Percentiles rank a stretch among this genome's conserved stretches.
Conservation (phyloP, 1,140 invertebrate genomes). For the Magallana ariakensis region DNA sequence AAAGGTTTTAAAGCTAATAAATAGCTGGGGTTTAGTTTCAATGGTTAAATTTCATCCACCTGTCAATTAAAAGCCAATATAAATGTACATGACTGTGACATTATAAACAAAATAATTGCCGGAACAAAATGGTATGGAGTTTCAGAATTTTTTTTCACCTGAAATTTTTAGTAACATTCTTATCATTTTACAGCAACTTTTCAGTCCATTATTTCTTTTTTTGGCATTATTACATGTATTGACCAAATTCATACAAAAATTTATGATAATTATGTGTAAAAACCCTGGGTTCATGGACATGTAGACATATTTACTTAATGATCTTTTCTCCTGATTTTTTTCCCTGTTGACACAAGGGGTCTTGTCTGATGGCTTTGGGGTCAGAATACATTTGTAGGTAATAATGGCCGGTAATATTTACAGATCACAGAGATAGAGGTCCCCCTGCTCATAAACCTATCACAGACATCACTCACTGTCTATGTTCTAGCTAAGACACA, state of each 20-base stretch:
- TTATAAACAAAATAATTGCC: no score
- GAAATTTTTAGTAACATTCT: no score
- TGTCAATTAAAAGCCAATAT: background rate
- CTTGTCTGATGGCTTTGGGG: background rate
- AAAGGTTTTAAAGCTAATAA: background rate
- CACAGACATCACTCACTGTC: background rate
- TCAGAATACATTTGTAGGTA: slow-evolving; percentile 19
- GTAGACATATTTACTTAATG: background rate
- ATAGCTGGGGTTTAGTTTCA: background rate
- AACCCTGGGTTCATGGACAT: background rate
- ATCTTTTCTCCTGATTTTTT: background rate
- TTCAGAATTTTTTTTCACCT: no score
- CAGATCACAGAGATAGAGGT: background rate
- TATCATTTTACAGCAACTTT: no score
- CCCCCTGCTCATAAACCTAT: background rate
- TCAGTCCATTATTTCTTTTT: no score
- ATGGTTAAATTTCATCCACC: background rate
- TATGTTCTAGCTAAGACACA: background rate
- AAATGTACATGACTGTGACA: background rate
- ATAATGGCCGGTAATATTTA: slow-evolving; percentile 17
- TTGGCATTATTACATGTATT: no score
- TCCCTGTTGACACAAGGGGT: background rate
- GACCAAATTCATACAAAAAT: no score
- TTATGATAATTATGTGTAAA: no score
- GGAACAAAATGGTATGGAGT: no score